Base-by-base conservation (phyloP, 2,888 invertebrate genomes). In the Pachydiplax longipennis region DNA sequence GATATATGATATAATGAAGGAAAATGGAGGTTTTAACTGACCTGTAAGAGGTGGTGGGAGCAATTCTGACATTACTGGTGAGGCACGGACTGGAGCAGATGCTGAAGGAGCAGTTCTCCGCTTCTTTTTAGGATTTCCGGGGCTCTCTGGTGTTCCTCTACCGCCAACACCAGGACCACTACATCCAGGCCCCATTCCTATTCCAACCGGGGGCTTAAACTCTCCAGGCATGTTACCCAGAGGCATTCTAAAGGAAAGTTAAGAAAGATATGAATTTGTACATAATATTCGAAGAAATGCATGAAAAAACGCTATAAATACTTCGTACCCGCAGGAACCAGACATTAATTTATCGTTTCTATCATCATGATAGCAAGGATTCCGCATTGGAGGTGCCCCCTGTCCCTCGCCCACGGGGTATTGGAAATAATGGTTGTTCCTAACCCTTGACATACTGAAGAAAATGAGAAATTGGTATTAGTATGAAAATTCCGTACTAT, bases 61-160 rank as follows among this genome's bases (percentile, higher is more conserved):
- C 92, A 98, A 94, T 93, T 98, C 96, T 94, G 97, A 97, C 93
- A 94, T 93, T 37, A 93, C 93, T 82, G 93, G 93, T 22, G 93
- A 92, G 53, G 93, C 93, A 37, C 92, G 92, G 96, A 97, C 93
- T 96, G 96, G 91, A 81, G 96, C 96, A 94, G 96, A 97, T 0
- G 92, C 92, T 13, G 91, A 44, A 91, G 96, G 95, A 92, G 95
- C 95, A 92, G 97, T 97, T 95, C 98, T 96, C 94, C 97, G 95
- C 93, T 98, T 96, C 94, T 98, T 98, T 94, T 98, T 98, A 48
- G 98, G 97, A 94, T 97, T 97, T 92, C 97, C 96, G 92, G 97
- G 97, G 92, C 97, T 97, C 92, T 97, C 96, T 91, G 96, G 96
- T 90, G 97, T 96, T 65, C 87, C 87, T 61, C 87, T 61, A 37